Conservation (phyloP, 2,797 vertebrate genomes). For the Aplochiton taeniatus region DNA sequence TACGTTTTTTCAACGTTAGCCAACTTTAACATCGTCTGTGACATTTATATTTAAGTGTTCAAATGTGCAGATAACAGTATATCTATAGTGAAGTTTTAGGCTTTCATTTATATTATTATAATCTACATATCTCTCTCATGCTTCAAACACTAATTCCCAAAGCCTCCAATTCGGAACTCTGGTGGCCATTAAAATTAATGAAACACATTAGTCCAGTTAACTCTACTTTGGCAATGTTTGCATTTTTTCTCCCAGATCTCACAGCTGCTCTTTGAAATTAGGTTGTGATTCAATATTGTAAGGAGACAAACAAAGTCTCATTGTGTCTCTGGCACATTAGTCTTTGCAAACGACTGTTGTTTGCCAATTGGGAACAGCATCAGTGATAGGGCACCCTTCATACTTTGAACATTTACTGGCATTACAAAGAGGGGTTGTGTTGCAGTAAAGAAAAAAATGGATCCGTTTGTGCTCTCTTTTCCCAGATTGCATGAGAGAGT, state of each 20-base stretch:
- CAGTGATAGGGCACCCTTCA: constrained; percentile 58
- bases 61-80: too few species aligned
- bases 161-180: constrained; percentile 22
- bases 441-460: constrained; percentile 49
- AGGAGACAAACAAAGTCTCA: constrained; percentile 63
- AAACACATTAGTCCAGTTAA: constrained; percentile 49
- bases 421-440: constrained; percentile 66
- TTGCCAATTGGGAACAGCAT: constrained; percentile 67
- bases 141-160: constrained; percentile 47
- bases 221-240: constrained; percentile 14
- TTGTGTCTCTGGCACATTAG: constrained; percentile 58
- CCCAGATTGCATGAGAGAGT: constrained; percentile 44
- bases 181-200: constrained; percentile 54
- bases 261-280: constrained; percentile 66
- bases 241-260: constrained; percentile 38
- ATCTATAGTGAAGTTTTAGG: too few species aligned
- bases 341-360: constrained; percentile 54
- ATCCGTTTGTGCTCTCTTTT: constrained; percentile 39
- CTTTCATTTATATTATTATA: constrained; percentile 43
- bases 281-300: constrained; percentile 57
- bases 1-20: too few species aligned
- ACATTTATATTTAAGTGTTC: too few species aligned
- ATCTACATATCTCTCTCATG: constrained; percentile 52
- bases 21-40: too few species aligned
- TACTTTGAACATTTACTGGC: constrained; percentile 55